Base-by-base conservation (phyloP, 2,797 vertebrate genomes). In the Phataginus tetradactyla region DNA sequence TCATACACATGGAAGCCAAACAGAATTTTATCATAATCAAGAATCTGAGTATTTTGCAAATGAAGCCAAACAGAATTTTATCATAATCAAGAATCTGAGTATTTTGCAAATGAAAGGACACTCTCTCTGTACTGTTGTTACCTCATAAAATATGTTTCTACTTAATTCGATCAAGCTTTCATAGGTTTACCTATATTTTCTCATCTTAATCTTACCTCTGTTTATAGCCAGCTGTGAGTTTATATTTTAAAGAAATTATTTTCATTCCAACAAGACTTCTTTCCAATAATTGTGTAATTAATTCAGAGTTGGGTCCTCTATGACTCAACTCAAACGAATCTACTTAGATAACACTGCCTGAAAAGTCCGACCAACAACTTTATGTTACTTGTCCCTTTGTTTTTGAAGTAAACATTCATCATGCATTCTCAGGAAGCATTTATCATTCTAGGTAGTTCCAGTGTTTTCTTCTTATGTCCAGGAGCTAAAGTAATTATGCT, bases 171-270 rank as follows among this genome's bases (percentile, higher is more conserved):
- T 88, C 14, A 92, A 84, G 12, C 4, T 78, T 86, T 85, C n/a
- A 71, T 51, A 86, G 20, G 7, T 61, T 95, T 95, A 57, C 81
- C 59, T 92, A 29, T 66, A 72, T 8, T 45, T 89, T 32, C 34
- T 80, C 69, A 83, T 80, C 61, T 90, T 85, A 90, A 37, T 79
- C 72, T 59, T 79, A 71, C 68, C 15, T 78, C 27, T 89, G 5
- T 84, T 81, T 71, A 77, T 64, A 89, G 17, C 21, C 59, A 91
- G 86, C 29, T 61, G 4, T 53, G 13, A 57, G 15, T 61, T 90
- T 95, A 39, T 72, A 42, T 85, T 86, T 61, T 91, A n/a, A 61
- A 81, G 63, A 78, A 90, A 92, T 87, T 90, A 77, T 81, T 96
- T 91, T 85, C 75, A 93, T 81, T 95, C 4, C 39, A 78, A 55